phyloP scores from a whole-genome alignment of 2,113 vertebrate genomes.

The Eidolon helvum region DNA sequence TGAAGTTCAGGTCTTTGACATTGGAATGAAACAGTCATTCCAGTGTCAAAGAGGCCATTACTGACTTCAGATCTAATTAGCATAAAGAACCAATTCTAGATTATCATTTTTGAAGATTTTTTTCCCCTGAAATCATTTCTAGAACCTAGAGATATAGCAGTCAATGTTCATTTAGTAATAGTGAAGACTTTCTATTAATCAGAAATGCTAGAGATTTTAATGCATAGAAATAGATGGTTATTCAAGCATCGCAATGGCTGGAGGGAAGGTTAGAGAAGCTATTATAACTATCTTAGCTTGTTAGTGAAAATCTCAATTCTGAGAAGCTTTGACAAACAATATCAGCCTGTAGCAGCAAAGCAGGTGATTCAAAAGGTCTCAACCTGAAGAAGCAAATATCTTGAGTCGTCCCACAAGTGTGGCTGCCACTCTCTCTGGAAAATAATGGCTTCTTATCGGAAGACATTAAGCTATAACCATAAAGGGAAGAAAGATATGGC shows the following conservation, averaged over 20 bases:
- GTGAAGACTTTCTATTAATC: not conserved
- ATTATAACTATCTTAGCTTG: not conserved
- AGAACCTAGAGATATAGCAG: not conserved
- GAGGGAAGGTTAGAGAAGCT: not conserved
- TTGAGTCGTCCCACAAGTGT: not conserved
- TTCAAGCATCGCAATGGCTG: not conserved
- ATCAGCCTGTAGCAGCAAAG: not conserved
- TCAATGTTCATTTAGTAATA: not conserved
- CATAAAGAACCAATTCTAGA: not conserved
- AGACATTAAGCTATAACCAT: not conserved
- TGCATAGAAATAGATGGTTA: not conserved
- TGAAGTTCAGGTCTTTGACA: not conserved
- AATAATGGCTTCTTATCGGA: not conserved
- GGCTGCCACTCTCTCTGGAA: not conserved
- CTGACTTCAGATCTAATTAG: not conserved
- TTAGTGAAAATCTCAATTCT: not conserved
- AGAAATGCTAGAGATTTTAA: not conserved
- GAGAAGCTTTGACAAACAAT: not conserved
- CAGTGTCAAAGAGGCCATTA: not conserved
- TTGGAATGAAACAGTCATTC: no score
- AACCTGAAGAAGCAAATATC: not conserved
- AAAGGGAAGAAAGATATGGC: not conserved
- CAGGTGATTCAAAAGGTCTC: not conserved
- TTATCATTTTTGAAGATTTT: not conserved
- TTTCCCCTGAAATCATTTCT: not conserved